Evolutionary conservation across 2,797 vertebrate species (phyloP).

Genomic region (Sebastes variabilis): DNA sequence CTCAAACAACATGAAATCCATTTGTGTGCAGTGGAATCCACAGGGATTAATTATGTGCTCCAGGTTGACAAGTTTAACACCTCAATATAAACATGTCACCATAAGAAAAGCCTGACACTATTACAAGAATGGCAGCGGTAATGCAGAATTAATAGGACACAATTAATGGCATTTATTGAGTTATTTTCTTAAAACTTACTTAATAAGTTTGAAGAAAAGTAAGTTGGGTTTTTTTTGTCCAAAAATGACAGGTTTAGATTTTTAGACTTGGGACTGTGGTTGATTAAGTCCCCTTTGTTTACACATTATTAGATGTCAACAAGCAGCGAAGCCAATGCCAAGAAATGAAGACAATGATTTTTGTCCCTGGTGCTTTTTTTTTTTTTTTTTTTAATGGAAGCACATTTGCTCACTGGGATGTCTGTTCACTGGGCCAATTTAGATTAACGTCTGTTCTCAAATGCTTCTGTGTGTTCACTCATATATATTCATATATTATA

Average conservation of each 20-base stretch:
- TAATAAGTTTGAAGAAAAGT: neutral
- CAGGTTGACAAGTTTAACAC: constrained; percentile 21
- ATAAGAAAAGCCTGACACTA: neutral
- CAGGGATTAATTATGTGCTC: constrained; percentile 23
- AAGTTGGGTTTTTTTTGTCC: neutral
- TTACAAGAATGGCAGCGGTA: neutral
- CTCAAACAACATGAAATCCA: constrained; percentile 29
- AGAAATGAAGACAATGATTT: neutral
- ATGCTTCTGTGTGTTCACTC: neutral
- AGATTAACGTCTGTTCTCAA: neutral
- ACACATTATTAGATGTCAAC: neutral
- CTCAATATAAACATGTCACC: constrained; percentile 7
- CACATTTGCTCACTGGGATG: neutral
- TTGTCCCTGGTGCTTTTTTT: neutral
- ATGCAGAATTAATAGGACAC: neutral
- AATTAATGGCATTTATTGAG: neutral
- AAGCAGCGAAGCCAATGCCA: neutral
- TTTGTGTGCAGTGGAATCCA: constrained; percentile 28
- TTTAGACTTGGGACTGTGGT: neutral
- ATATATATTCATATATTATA: neutral
- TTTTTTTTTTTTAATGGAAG: neutral
- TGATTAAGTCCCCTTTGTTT: neutral
- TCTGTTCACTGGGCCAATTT: neutral
- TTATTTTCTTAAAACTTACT: neutral
- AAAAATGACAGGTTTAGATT: neutral